Base-by-base conservation (phyloP, 2,888 invertebrate species). In the Lordiphosa fenestrarum region DNA sequence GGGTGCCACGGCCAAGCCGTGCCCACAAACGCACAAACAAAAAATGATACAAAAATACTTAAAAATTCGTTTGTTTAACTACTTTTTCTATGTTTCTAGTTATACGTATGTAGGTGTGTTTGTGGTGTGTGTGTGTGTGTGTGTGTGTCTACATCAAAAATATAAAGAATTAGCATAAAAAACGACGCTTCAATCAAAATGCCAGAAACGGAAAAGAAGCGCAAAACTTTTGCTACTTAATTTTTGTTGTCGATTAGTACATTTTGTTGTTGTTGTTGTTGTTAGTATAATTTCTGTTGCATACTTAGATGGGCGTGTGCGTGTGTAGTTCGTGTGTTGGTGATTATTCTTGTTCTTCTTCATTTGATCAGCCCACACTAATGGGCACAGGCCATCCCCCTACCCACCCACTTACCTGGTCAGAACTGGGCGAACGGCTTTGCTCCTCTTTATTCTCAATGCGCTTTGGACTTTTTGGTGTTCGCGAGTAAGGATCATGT, bases 401-500 rank as follows among this genome's bases (percentile, higher is more conserved):
- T 2, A 7, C 30, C 7, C 30, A 9, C 2, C 30, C 30, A 78
- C 81, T 92, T 92, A 96, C 96, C 95, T 96, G 96, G 91, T 96
- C 96, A 89, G 95, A 94, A 89, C 95, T 94, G 84, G 96, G 96
- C 90, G 95, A 95, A 86, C 95, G 92, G 75, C 94, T 94, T 81
- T 94, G 93, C 76, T 93, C 90, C 84, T 91, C 85, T 85, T 90
- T 89, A 66, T 88, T 88, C 69, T 90, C 90, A 70, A 89, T 89
- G 68, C 90, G 91, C 88, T 95, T 94, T 19, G 95, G 95, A 84
- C 95, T 94, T 81, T 94, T 92, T 65, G 95, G 93, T 64, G 94
- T 93, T 82, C 95, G 91, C 85, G 95, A 95, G 91, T 95, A 96
- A 56, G 96, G 96, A 90, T 96, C 96, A 87, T 94, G 93, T 46